These are phyloP conservation scores for Oryzias sinensis DNA, from an alignment of 2,797 vertebrate genomes.

Conservation along the genomic window DNA sequence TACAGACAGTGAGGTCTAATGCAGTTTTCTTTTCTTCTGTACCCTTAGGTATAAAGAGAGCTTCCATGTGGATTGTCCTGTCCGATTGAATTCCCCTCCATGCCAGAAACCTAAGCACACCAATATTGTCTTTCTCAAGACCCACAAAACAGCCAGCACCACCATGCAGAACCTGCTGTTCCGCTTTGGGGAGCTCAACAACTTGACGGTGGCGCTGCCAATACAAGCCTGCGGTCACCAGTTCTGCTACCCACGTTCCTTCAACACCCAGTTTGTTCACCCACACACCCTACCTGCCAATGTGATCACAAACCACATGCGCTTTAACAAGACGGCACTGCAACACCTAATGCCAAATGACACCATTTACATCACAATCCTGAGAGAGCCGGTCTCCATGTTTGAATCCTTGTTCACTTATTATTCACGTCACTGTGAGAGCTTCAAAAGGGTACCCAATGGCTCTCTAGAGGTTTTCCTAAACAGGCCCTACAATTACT, in stretches of 20 bases:
- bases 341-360: conserved; percentile 80
- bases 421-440: conserved; percentile 83
- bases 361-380: conserved; percentile 83
- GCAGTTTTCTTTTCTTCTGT: not conserved
- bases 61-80: conserved; percentile 71
- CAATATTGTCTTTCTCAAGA: conserved; percentile 87
- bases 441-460: conserved; percentile 83
- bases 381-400: conserved; percentile 86
- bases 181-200: conserved; percentile 85
- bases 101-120: conserved; percentile 77
- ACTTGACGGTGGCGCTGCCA: conserved; percentile 84
- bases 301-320: conserved; percentile 84
- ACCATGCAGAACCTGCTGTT: conserved; percentile 90
- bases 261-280: conserved; percentile 82
- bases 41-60: conserved; percentile 76
- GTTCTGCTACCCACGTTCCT: conserved; percentile 86
- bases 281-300: conserved; percentile 80
- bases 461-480: conserved; percentile 83
- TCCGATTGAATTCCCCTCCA: conserved; percentile 43
- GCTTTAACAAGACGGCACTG: conserved; percentile 79
- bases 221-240: conserved; percentile 81
- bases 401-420: conserved; percentile 89
- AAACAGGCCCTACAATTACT: conserved; percentile 78
- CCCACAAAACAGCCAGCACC: conserved; percentile 87
- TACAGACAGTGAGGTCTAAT: no score